Conservation (phyloP, 2,113 vertebrate genomes). For the Anolis sagrei region DNA sequence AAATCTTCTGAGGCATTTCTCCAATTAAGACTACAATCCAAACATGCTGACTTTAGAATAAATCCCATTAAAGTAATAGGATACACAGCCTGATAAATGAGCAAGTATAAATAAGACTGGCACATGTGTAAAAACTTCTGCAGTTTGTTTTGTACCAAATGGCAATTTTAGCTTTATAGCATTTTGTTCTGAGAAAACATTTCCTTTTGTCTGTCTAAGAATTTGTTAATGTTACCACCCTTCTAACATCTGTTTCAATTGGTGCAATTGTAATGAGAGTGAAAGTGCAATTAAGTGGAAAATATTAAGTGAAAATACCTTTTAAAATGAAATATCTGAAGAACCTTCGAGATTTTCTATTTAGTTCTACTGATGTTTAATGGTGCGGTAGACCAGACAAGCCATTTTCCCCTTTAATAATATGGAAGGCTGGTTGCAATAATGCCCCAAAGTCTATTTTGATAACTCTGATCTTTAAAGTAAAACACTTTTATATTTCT, state of each 20-base stretch:
- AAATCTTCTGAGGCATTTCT: constrained; percentile 11
- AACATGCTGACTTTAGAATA: background rate
- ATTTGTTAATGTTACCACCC: constrained; percentile 33
- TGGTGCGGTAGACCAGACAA: background rate
- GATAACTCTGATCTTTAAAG: background rate
- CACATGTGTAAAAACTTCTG: background rate
- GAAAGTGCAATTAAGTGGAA: background rate
- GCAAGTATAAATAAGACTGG: background rate
- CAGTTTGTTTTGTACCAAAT: background rate
- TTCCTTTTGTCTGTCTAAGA: constrained; percentile 9
- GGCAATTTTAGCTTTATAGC: constrained; percentile 15
- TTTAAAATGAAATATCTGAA: background rate
- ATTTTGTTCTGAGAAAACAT: background rate
- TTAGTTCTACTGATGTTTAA: background rate
- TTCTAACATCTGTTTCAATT: constrained; percentile 42
- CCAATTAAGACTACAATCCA: background rate
- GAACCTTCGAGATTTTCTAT: background rate
- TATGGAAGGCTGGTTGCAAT: background rate
- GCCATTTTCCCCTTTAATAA: constrained; percentile 1
- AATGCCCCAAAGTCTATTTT: background rate
- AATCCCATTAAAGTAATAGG: background rate
- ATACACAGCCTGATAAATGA: background rate
- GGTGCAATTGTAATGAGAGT: constrained; percentile 10
- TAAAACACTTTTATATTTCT: background rate
- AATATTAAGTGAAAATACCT: constrained; percentile 24